Evolutionary conservation across 2,888 invertebrate species (phyloP).

Genomic region (Sarcophaga caerulescens): DNA sequence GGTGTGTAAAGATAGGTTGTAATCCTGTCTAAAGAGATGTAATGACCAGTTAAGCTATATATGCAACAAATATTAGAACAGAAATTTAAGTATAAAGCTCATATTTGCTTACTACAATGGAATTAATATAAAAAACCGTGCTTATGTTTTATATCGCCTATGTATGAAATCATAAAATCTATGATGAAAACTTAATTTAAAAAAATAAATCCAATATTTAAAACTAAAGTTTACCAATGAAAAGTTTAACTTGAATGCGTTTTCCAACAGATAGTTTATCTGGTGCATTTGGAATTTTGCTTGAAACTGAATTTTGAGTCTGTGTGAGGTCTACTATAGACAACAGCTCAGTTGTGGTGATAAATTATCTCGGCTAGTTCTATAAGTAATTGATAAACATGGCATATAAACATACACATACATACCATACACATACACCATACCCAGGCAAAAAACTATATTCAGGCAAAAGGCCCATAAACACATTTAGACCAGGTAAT

Average conservation of each 20-base stretch:
- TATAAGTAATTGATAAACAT: constrained; percentile 59
- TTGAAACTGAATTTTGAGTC: constrained; percentile 8
- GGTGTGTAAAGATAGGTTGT: too few species aligned
- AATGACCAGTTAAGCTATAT: too few species aligned
- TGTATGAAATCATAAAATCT: too few species aligned
- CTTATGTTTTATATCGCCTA: too few species aligned
- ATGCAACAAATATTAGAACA: too few species aligned
- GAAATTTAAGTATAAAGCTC: too few species aligned
- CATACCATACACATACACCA: background rate
- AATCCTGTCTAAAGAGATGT: too few species aligned
- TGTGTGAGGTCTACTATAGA: constrained; percentile 58
- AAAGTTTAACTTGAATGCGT: background rate
- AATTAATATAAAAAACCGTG: too few species aligned
- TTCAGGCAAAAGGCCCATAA: background rate
- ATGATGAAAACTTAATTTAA: too few species aligned
- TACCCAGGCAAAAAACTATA: background rate
- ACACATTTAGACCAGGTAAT: constrained; percentile 48
- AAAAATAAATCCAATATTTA: too few species aligned
- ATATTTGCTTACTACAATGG: too few species aligned
- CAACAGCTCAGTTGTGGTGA: constrained; percentile 60
- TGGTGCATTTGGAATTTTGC: background rate
- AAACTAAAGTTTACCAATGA: too few species aligned
- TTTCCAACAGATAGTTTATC: background rate
- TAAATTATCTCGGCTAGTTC: constrained; percentile 64
- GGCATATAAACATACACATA: constrained; percentile 27